Conservation (phyloP, 2,113 vertebrate species). For the Colius striatus region DNA sequence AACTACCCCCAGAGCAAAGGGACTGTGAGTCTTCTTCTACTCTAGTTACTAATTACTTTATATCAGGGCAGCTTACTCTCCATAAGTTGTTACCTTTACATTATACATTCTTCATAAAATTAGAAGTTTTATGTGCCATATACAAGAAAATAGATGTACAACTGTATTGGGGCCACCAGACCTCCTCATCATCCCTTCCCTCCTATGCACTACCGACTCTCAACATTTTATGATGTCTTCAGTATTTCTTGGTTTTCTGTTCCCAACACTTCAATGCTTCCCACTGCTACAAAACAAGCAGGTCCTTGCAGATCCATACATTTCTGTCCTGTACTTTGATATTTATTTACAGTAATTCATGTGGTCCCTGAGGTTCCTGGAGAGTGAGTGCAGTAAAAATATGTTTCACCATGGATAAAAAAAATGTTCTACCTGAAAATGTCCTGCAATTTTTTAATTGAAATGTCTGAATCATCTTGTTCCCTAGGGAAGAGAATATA, state of each 20-base stretch:
- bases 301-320: background rate
- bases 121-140: background rate
- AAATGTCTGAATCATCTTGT: background rate
- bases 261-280: background rate
- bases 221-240: background rate
- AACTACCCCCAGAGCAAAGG: background rate
- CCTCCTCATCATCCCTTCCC: background rate
- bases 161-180: background rate
- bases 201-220: background rate
- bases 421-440: background rate
- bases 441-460: background rate
- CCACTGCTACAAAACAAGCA: background rate
- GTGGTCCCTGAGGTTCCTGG: background rate
- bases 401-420: background rate
- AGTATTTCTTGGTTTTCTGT: background rate
- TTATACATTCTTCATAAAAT: background rate
- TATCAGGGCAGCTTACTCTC: background rate
- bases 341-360: background rate
- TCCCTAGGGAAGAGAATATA: background rate
- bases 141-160: background rate
- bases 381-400: background rate
- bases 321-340: background rate
- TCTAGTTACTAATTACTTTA: background rate
- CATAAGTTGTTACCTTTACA: background rate
- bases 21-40: background rate